Conservation (phyloP, 2,113 vertebrate genomes). For the Rhombomys opimus region DNA sequence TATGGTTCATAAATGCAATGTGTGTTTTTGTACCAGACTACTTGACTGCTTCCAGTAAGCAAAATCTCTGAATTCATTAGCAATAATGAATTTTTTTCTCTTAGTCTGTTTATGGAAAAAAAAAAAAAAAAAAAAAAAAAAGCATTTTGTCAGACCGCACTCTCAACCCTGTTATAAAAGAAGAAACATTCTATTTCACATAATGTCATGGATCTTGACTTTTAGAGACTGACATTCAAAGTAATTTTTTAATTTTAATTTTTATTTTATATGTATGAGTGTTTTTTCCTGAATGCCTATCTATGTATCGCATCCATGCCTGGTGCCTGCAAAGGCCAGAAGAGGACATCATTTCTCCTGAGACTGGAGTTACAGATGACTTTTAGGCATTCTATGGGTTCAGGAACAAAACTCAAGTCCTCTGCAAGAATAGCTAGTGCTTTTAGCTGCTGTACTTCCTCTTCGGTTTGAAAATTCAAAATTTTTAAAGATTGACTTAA, state of each 20-base stretch:
- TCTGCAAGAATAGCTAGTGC: neutral
- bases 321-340: neutral
- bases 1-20: constrained; percentile 69
- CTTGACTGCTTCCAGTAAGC: constrained; percentile 64
- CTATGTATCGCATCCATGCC: neutral
- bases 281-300: neutral
- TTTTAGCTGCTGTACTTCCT: neutral
- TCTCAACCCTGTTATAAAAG: neutral
- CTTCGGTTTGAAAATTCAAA: neutral
- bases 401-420: neutral
- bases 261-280: neutral
- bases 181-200: constrained; percentile 28
- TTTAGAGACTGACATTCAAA: constrained; percentile 14
- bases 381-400: neutral
- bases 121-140: neutral
- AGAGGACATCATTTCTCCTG: no score
- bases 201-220: neutral
- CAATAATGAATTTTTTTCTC: constrained; percentile 62
- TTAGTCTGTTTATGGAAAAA: constrained; percentile 62
- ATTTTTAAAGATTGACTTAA: neutral
- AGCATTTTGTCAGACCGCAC: constrained; percentile 49
- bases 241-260: neutral
- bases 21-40: constrained; percentile 66
- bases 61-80: constrained; percentile 78
- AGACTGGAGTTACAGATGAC: neutral